Base-by-base conservation (phyloP, 2,113 vertebrate species). In the Bungarus multicinctus region DNA sequence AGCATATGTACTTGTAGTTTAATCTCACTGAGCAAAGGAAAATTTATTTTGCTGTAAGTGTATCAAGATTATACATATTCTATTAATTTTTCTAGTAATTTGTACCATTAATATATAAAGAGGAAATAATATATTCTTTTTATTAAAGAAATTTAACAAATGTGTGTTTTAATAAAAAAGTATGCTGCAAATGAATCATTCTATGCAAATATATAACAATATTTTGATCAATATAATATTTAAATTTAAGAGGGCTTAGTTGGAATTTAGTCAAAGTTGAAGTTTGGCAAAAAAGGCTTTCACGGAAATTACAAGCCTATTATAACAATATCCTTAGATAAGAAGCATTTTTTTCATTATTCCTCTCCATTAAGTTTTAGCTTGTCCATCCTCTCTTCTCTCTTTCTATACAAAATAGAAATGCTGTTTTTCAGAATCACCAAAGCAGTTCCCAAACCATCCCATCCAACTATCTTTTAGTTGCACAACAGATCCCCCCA, bases 391-490 rank as follows among this genome's bases (percentile, higher is more conserved):
- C 39, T 52, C 23, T 34, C 11, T 43, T 89, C 11, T 60, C 39
- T 93, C 55, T 89, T 20, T 86, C 81, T 60, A 86, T 39, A 91
- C 53, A 86, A 94, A 95, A 92, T 93, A 95, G 27, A 10, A 55
- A 27, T 53, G 43, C 3, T 81, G 3, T 60, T 92, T 88, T 88
- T 89, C 64, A 45, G 91, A 95, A 50, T 39, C 57, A 91, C 74
- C 39, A 27, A 45, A 18, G 3, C 16, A 54, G 8, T 16, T 93
- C n/a, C 55, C 88, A 1, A 1, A 20, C 94, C 92, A 91, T 22
- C 5, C 0, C 90, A 91, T 93, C 52, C 57, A 90, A 69, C 60
- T 89, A 23, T 52, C 3, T 54, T 25, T 86, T 92, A 93, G 95
- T 94, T 85, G 87, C 91, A 87, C 60, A 55, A 69, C 2, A 53